Evolutionary conservation across 2,797 vertebrate genomes (phyloP).

Genomic region (Argyrosomus regius): DNA sequence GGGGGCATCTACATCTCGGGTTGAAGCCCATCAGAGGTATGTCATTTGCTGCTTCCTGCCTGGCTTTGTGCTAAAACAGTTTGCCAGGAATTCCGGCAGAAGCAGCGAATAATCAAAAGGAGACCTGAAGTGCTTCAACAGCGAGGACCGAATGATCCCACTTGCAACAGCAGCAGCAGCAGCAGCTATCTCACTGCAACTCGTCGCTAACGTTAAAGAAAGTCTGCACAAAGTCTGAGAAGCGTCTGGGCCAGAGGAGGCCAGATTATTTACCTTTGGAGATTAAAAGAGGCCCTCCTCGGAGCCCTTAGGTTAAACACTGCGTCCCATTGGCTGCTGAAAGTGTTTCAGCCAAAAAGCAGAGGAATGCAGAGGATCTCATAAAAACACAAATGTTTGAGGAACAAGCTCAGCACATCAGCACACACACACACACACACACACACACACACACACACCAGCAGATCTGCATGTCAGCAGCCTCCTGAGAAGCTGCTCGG

Average conservation of each 20-base stretch:
- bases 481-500: constrained; percentile 58
- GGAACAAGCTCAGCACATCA: constrained; percentile 62
- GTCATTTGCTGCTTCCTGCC: constrained; percentile 68
- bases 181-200: background rate
- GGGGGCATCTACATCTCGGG: constrained; percentile 38
- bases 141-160: background rate
- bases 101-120: constrained; percentile 41
- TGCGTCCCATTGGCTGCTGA: constrained; percentile 65
- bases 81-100: constrained; percentile 54
- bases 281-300: constrained; percentile 74
- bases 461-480: constrained; percentile 64
- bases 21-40: constrained; percentile 36
- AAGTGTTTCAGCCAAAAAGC: constrained; percentile 56
- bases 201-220: background rate
- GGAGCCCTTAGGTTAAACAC: constrained; percentile 64
- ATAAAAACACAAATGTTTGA: constrained; percentile 78
- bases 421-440: constrained; percentile 52
- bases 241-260: constrained; percentile 33
- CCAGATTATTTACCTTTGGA: constrained; percentile 78
- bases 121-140: constrained; percentile 5
- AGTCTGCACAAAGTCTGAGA: constrained; percentile 47
- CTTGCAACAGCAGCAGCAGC: background rate
- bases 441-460: constrained; percentile 45
- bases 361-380: constrained; percentile 75
- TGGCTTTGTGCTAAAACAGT: constrained; percentile 53